Base-by-base conservation (phyloP, 2,888 invertebrate species). In the Lochmaea capreae region DNA sequence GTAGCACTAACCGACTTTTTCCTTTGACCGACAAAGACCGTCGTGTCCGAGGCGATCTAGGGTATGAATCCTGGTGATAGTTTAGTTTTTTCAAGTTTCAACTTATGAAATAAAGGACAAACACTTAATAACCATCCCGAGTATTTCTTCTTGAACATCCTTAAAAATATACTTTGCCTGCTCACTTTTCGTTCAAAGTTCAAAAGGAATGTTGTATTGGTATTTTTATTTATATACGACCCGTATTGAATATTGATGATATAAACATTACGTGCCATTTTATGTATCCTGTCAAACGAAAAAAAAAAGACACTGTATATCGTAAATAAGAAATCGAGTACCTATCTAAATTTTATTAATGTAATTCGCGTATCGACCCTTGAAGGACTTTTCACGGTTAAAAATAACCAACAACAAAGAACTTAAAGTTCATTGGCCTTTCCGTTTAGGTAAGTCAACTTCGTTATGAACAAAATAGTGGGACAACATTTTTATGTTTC, bases 401-500 rank as follows among this genome's bases (percentile, higher is more conserved):
- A 63, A 65, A 68, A 73, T 73, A 68, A 46, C 73, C 61, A 57
- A 39, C 61, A 57, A 39, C 62, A 26, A 16, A 42, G 33, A 26
- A 49, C 49, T 61, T 26, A 61, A 39, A 49, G 68, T 70, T 70
- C 73, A 63, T 63, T 43, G 70, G 67, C 65, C 73, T 74, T 69
- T 67, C 62, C n/a, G 62, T 72, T 72, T 66, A 54, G 69, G 72
- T 70, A 76, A 72, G 59, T 70, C 69, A 46, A 43, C 62, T 63
- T 67, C 58, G 54, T 54, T 18, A 54, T 54, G 69, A 74, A 76
- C 71, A 74, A 75, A 73, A 72, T 70, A 70, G 72, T 74, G 58
- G 72, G 72, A 62, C 76, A 74, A 70, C 67, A 62, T 73, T 73
- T 77, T 71, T 75, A 66, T 71, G 74, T 77, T 76, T 75, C 65